Evolutionary conservation across 2,888 invertebrate species (phyloP).

Genomic region (Argyresthia albistria): DNA sequence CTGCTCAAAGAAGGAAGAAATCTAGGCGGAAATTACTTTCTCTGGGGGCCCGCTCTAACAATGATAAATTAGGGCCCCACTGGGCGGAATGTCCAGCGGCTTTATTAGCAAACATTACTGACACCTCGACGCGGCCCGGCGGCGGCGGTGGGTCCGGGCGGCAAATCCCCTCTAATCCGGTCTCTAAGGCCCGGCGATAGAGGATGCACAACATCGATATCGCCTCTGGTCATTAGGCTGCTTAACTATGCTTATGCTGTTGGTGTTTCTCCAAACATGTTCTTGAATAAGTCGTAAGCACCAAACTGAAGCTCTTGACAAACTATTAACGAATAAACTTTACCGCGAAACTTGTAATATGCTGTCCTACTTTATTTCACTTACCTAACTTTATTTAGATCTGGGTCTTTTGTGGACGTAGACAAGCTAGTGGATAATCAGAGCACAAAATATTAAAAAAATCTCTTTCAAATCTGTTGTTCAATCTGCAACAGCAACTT

Average conservation of each 20-base stretch:
- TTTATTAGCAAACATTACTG: slow-evolving; percentile 54
- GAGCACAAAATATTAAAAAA: no score
- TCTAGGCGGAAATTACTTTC: slow-evolving; percentile 54
- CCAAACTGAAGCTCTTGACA: no score
- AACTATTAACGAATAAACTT: no score
- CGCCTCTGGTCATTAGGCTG: not conserved
- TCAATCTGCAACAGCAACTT: no score
- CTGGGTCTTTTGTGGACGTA: no score
- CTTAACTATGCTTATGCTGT: not conserved
- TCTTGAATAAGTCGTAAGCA: no score
- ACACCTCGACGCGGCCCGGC: slow-evolving; percentile 22
- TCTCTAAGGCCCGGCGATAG: slow-evolving; percentile 34
- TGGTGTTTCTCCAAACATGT: not conserved
- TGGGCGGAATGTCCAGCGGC: slow-evolving; percentile 42
- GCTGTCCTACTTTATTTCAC: no score
- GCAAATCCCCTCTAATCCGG: slow-evolving; percentile 25
- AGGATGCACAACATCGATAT: slow-evolving; percentile 10
- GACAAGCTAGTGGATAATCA: no score
- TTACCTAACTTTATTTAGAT: no score
- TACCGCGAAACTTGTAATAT: no score
- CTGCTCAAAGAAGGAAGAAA: slow-evolving; percentile 29
- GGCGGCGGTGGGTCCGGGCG: not conserved
- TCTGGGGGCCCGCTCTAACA: slow-evolving; percentile 49
- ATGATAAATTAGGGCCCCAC: slow-evolving; percentile 57
- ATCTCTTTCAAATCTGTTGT: no score